phyloP scores from a whole-genome alignment of 2,797 vertebrate species.

The Smutsia gigantea region DNA sequence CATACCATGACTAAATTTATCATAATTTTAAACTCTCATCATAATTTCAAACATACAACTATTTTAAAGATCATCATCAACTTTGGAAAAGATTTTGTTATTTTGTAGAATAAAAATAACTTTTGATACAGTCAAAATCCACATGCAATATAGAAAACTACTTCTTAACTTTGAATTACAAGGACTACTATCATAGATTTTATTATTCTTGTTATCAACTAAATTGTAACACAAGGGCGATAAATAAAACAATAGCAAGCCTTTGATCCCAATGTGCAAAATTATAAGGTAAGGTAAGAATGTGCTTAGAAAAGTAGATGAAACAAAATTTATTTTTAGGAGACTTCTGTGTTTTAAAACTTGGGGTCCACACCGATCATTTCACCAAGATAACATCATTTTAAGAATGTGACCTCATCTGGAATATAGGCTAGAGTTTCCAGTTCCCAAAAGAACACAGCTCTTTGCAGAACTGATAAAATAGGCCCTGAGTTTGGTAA shows the following conservation, averaged over 20 bases:
- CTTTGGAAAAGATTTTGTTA: background rate
- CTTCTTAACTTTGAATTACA: background rate
- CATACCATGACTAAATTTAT: background rate
- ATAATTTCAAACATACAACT: background rate
- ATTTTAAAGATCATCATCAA: background rate
- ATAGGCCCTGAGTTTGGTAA: background rate
- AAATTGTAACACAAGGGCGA: background rate
- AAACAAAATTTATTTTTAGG: background rate
- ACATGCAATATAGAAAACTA: background rate
- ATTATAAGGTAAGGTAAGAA: background rate
- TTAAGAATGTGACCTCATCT: background rate
- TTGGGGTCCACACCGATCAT: too few relatives aligned
- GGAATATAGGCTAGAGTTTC: background rate
- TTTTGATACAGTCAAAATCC: background rate
- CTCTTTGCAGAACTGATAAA: background rate
- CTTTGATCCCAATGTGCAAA: background rate
- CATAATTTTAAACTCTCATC: background rate
- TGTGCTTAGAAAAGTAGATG: background rate
- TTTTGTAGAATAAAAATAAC: background rate
- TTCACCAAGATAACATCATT: background rate
- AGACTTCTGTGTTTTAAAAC: background rate
- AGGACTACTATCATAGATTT: background rate
- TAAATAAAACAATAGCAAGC: background rate
- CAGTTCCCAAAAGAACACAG: background rate
- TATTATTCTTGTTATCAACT: background rate